Evolutionary conservation across 2,797 vertebrate species (phyloP), one percentile per base, ranked within the genome.

Genomic region (Ptychadena robeensis): DNA sequence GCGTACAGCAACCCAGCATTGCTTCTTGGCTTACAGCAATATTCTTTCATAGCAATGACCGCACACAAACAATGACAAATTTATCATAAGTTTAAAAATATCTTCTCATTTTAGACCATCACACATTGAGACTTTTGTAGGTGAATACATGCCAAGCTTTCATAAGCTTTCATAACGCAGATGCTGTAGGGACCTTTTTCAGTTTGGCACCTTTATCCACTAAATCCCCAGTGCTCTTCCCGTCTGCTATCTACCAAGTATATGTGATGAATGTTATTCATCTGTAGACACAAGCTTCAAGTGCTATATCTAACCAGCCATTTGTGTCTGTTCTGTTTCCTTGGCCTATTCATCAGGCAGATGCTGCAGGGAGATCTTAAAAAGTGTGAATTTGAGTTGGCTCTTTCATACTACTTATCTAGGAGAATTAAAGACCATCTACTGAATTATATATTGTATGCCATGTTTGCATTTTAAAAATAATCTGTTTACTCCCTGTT

Each of bases 61-160:
- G 34, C 64, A 71, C 25, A 27, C 27, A 72, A 72, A 77, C 78
- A 82, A 77, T 78, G 25, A 78, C 14, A 59, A 72, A 48, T 65
- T 82, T 78, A 57, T 28, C 81, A 53, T 59, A 64, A 28, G 57
- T 18, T 76, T 69, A 37, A 59, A 83, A 38, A 31, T 57, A 32
- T 66, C 38, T 83, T 76, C 61, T 31, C 40, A 79, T 66, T 59
- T 37, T 30, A 67, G 75, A 25, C 59, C 73, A 27, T 27, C 38
- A 83, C 40, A 73, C 82, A 83, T 79, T 83, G 75, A 40, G 67
- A 79, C 66, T 61, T 73, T 67, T 79, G 75, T 83, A 73, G 44
- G 75, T 61, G 79, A 66, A 31, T 25, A 11, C 25, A 57, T 79
- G 82, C 82, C 74, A 79, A 63, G 59, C 9, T 31, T 66, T 83